These are phyloP conservation scores for Sipha flava DNA, from an alignment of 1,140 invertebrate species.

Conservation along the genomic window DNA sequence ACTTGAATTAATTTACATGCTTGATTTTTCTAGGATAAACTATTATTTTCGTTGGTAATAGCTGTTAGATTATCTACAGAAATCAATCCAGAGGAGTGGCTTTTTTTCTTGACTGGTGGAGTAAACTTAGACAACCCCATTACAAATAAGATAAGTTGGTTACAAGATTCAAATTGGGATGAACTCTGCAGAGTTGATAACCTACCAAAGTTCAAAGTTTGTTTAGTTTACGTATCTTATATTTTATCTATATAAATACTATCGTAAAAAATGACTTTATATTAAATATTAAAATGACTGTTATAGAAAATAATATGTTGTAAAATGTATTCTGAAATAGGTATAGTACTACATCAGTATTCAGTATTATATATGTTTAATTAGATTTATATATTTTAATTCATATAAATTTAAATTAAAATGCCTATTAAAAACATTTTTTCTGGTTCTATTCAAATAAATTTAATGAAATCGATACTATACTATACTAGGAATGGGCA, in stretches of 20 bases:
- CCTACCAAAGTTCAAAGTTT: conserved; percentile 52
- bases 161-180: conserved; percentile 71
- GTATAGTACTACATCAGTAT: too few species aligned
- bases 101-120: conserved; percentile 83
- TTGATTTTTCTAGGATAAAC: conserved; percentile 57
- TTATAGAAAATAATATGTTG: too few species aligned
- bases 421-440: too few species aligned
- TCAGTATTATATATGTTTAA: too few species aligned
- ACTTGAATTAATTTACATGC: not conserved
- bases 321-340: too few species aligned
- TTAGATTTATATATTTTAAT: too few species aligned
- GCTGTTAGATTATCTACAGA: conserved; percentile 62
- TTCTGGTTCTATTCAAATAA: not conserved
- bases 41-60: conserved; percentile 82
- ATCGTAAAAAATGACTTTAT: not conserved
- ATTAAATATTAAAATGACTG: too few species aligned
- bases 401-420: too few species aligned
- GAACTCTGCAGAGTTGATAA: conserved; percentile 65
- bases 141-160: conserved; percentile 61
- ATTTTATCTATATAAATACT: not conserved
- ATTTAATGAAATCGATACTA: too few species aligned
- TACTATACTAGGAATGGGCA: too few species aligned
- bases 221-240: not conserved
- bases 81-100: conserved; percentile 66
- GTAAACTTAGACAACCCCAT: conserved; percentile 69